Conservation (phyloP, 2,797 vertebrate species). For the Myotis vivesi region DNA sequence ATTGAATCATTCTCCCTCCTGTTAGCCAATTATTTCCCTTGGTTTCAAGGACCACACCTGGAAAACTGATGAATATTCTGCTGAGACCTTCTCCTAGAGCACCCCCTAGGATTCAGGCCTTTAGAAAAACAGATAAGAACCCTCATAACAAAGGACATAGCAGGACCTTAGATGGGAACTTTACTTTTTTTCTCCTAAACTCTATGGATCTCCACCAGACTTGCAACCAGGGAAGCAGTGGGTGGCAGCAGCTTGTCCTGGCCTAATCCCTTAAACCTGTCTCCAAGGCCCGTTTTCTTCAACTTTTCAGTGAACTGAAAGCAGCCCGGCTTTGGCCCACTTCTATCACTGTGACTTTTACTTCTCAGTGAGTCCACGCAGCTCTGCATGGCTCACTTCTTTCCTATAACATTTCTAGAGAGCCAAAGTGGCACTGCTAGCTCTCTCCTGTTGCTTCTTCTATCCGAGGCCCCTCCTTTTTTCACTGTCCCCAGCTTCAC, state of each 20-base stretch:
- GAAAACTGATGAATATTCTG: background rate
- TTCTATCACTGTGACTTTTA: background rate
- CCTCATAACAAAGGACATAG: background rate
- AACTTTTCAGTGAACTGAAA: background rate
- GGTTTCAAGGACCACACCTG: background rate
- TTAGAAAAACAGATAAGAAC: background rate
- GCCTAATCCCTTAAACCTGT: background rate
- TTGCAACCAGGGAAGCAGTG: background rate
- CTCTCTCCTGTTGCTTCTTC: too few species aligned
- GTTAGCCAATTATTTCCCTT: background rate
- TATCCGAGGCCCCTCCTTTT: too few species aligned
- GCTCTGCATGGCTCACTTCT: background rate
- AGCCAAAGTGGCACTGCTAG: background rate
- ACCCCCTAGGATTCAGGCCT: background rate
- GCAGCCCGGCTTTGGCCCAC: background rate
- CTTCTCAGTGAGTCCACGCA: background rate
- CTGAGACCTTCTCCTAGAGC: background rate
- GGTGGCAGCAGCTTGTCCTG: background rate
- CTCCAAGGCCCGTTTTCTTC: background rate
- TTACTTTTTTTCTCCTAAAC: background rate
- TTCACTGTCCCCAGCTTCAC: too few species aligned
- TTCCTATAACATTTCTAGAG: background rate
- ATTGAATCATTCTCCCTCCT: background rate
- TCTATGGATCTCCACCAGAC: background rate
- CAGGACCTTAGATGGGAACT: background rate